Evolutionary conservation across 64 coral and sea anemone genomes (phyloP), one percentile per base, ranked within the genome.

Genomic region (Stichodactyla helianthus): DNA sequence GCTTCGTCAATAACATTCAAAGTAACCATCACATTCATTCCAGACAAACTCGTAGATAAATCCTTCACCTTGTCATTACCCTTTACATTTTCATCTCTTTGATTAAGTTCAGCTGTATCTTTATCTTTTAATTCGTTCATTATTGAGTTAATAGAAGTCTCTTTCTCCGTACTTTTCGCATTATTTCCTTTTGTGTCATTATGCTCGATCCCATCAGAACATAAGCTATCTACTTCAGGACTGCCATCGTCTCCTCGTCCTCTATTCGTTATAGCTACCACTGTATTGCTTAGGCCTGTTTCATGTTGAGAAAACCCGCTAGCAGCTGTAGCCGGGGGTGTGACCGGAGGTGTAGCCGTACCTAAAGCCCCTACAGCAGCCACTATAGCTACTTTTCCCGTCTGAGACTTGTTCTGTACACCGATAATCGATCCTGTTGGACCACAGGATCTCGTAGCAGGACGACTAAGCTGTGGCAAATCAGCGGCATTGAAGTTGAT

Each of bases 1-100:
- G 74, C 55, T n/a, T 88, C 91, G 81, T 83, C 91, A 4, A 87
- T 93, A 1, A 96, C 50, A 90, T 89, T 93, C 10, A 93, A 71
- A 51, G 67, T 62, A 88, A 96, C 68, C 13, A 7, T 23, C 23
- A 74, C 68, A 13, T 74, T 74, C 23, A 74, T 13, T 74, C 68
- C 68, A 35, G 68, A 74, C 6, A 74, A 13, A 11, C 26, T 31
- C 4, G 25, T 14, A 5, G 68, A 74, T 74, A 54, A 53, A 54
- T 52, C 20, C 78, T 81, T 19, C 7, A 22, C 67, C 13, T 7
- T 8, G 20, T 86, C 35, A 50, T 83, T 85, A 27, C 74, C 55
- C 52, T 76, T 27, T 22, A 90, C 54, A 59, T 51, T 52, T 84
- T 87, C 52, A 53, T 87, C 59, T 86, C 10, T n/a, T 64, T 71